Conservation (phyloP, 2,797 vertebrate genomes). For the Lepidocolaptes lacrymiger region DNA sequence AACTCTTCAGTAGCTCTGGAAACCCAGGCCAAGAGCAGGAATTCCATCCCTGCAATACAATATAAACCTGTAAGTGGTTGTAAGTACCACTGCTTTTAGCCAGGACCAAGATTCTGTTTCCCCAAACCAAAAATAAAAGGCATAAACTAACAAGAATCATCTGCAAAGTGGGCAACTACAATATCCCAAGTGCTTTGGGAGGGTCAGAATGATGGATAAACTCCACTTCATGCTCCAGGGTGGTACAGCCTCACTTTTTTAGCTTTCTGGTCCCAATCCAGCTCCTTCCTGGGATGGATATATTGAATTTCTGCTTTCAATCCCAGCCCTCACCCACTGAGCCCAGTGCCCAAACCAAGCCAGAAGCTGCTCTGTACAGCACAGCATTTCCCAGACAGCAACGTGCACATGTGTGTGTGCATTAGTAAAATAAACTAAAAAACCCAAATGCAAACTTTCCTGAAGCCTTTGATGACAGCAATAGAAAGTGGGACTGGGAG, state of each 20-base stretch:
- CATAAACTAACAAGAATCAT: not conserved
- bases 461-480: constrained; percentile 58
- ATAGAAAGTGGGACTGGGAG: constrained; percentile 57
- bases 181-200: not conserved
- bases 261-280: not conserved
- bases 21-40: not conserved
- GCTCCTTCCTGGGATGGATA: not conserved
- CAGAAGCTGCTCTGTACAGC: not conserved
- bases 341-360: not conserved
- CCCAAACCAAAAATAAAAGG: not conserved
- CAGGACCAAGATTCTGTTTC: constrained; percentile 49
- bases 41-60: constrained; percentile 16
- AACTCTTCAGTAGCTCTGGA: not conserved
- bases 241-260: not conserved
- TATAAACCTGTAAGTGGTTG: not conserved
- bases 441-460: constrained; percentile 35
- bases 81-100: constrained; percentile 63
- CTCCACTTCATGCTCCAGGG: not conserved
- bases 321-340: not conserved
- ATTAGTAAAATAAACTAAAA: not conserved
- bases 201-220: not conserved
- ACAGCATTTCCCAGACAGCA: not conserved
- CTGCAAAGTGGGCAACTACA: not conserved
- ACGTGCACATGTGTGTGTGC: not conserved
- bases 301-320: not conserved